These are phyloP conservation scores for Temnothorax curvispinosus DNA, from an alignment of 1,140 invertebrate genomes.

Conservation along the genomic window DNA sequence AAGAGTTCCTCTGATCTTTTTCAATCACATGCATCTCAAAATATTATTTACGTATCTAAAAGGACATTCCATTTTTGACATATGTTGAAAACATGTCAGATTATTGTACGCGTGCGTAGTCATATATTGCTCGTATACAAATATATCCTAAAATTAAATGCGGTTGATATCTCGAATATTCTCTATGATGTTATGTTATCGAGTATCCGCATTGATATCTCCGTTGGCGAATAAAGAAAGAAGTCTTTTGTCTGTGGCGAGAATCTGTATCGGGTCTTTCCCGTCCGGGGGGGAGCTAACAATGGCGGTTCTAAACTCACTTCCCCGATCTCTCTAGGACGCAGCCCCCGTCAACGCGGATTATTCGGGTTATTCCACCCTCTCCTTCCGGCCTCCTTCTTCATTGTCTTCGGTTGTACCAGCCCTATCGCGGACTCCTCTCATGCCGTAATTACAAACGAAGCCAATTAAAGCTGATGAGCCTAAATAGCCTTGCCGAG, in stretches of 20 bases:
- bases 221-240: not conserved
- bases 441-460: slow-evolving; percentile 69
- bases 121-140: not conserved
- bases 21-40: not conserved
- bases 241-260: slow-evolving; percentile 51
- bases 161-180: not conserved
- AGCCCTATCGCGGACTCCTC: slow-evolving; percentile 5
- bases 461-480: slow-evolving; percentile 73
- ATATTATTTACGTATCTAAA: not conserved
- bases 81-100: not conserved
- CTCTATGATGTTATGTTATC: not conserved
- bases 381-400: slow-evolving; percentile 20
- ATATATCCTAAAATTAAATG: not conserved
- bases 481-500: slow-evolving; percentile 67
- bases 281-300: slow-evolving; percentile 38
- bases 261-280: slow-evolving; percentile 58
- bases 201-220: not conserved
- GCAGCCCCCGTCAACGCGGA: slow-evolving; percentile 42
- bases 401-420: slow-evolving; percentile 61
- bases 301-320: slow-evolving; percentile 61
- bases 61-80: not conserved
- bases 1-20: not conserved
- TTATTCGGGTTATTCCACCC: slow-evolving; percentile 51
- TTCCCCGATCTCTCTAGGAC: slow-evolving; percentile 59
- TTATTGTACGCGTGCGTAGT: not conserved